Conservation (phyloP, 2,888 invertebrate species). For the Eremobia ochroleuca region DNA sequence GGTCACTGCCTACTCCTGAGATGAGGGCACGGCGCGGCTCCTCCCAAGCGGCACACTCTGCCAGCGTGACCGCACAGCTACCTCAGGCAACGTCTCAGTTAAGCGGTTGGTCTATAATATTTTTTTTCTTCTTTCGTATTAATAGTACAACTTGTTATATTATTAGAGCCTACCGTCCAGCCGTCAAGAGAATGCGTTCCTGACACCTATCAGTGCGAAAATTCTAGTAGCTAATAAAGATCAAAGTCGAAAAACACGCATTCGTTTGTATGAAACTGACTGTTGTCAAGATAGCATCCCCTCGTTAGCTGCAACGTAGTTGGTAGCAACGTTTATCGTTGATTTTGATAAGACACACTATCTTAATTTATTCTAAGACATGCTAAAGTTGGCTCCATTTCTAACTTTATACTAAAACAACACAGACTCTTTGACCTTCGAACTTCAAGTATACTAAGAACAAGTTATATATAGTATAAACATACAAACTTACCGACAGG, state of each 20-base stretch:
- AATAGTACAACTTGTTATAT: not conserved
- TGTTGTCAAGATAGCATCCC: not conserved
- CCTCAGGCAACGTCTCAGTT: too few relatives aligned
- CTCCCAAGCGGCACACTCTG: too few relatives aligned
- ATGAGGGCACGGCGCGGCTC: too few relatives aligned
- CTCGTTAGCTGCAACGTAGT: not conserved
- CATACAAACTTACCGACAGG: constrained; percentile 84
- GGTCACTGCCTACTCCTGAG: too few relatives aligned
- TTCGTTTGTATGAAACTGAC: not conserved
- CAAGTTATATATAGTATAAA: constrained; percentile 27
- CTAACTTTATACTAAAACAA: constrained; percentile 21
- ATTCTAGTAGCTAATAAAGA: not conserved
- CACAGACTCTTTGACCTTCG: constrained; percentile 32
- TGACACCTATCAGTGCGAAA: not conserved
- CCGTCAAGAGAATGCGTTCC: too few relatives aligned
- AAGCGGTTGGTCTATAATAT: too few relatives aligned
- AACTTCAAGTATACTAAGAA: constrained; percentile 39
- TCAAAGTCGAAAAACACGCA: not conserved
- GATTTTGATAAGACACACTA: not conserved
- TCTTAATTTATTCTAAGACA: constrained; percentile 16
- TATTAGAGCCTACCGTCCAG: not conserved
- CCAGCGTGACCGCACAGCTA: too few relatives aligned
- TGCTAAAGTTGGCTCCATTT: not conserved
- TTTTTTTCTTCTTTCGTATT: not conserved
- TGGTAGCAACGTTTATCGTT: not conserved